Conservation (phyloP, 2,113 vertebrate genomes). For the Ancistrus triradiatus region DNA sequence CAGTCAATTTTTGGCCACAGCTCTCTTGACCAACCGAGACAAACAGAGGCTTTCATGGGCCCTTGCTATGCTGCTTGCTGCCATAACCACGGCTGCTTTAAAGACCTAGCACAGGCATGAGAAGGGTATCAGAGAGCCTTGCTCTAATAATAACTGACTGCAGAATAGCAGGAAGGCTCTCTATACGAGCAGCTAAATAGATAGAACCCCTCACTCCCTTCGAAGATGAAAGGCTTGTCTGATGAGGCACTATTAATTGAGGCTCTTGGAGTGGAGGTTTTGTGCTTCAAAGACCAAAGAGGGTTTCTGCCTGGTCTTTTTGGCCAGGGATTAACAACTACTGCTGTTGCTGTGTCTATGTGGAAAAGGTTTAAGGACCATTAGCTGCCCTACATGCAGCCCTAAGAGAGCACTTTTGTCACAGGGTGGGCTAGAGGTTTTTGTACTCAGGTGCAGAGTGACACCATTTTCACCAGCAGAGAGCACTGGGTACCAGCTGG, state of each 20-base stretch:
- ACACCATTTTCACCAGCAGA: too few relatives aligned
- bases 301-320: constrained; percentile 43
- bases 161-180: constrained; percentile 27
- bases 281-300: constrained; percentile 27
- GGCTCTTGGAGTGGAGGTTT: constrained; percentile 55
- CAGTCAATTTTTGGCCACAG: constrained; percentile 26
- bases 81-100: constrained; percentile 35
- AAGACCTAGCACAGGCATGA: constrained; percentile 30
- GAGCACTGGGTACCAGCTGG: too few relatives aligned
- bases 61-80: constrained; percentile 22
- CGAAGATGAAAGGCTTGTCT: constrained; percentile 60
- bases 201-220: constrained; percentile 10
- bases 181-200: constrained; percentile 12
- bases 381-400: constrained; percentile 43
- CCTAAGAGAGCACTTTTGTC: too few relatives aligned
- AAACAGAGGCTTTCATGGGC: constrained; percentile 39
- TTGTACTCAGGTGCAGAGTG: constrained; percentile 18
- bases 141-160: constrained; percentile 37
- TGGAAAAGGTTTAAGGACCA: constrained; percentile 50
- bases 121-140: constrained; percentile 13
- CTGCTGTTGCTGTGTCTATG: constrained; percentile 31
- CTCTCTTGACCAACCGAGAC: constrained; percentile 24
- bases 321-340: constrained; percentile 19
- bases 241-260: constrained; percentile 67
- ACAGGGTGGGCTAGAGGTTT: too few relatives aligned